Evolutionary conservation across 2,888 invertebrate genomes (phyloP), one percentile per base, ranked within the genome.

Genomic region (Papilio gigon): DNA sequence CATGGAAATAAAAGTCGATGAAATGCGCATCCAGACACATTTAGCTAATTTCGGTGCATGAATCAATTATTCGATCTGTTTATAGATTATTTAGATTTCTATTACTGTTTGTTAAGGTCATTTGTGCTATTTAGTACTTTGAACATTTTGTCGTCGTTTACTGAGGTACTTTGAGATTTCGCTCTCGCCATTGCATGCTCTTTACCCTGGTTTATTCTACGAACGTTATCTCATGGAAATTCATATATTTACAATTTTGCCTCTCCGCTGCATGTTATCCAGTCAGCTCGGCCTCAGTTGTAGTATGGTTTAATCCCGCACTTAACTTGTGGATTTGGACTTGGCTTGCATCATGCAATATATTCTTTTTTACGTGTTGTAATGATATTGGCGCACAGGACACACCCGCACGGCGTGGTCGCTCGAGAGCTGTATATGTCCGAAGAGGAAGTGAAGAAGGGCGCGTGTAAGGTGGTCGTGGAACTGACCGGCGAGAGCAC

Each of bases 331-430:
- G 22, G 22, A 42, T 42, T 17, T 3, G 20, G 11, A 44, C 9
- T 44, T 44, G 1, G 11, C n/a, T 11, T 20, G 22, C n/a, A 9
- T 53, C 8, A 6, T 22, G 4, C 11, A 0, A 56, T 17, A 30
- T 30, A 17, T 5, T 50, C n/a, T 56, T 17, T 30, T 27, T 56
- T 30, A 30, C 1, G 20, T 47, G 33, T 12, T 9, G n/a, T 4
- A 50, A 33, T 25, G 4, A 6, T 37, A 37, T 33, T 44, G 1
- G 65, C 30, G 76, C 35, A 0, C 83, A 94, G 95, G 80, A 95
- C 97, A 11, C 98, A 98, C 89, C 98, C 98, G 0, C 98, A 99
- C 91, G 98, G 98, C 89, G 93, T 99, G 76, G 98, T 98, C 30
- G 98, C 98, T 1, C 96, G 97, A 80, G 98, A 98, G 63, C 95